Evolutionary conservation across 2,888 invertebrate species (phyloP).

Genomic region (Alloscopus bannaensis): DNA sequence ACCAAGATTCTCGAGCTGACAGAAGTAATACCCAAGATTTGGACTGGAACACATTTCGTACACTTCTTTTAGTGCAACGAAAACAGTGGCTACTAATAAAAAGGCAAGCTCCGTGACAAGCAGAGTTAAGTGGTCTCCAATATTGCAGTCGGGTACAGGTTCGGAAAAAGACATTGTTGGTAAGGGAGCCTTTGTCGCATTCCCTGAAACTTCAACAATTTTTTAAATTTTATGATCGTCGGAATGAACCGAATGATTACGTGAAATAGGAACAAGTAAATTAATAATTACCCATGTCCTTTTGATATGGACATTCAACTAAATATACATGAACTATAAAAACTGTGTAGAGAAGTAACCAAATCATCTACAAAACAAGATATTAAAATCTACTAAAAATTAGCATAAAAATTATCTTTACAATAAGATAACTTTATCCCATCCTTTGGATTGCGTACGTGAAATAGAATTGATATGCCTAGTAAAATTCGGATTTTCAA

Average conservation of each 20-base stretch:
- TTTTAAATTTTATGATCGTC: not conserved
- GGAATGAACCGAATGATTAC: not conserved
- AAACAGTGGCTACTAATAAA: constrained; percentile 9
- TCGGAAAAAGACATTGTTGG: too few relatives aligned
- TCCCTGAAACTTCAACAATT: not conserved
- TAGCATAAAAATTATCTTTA: not conserved
- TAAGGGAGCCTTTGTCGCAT: not conserved
- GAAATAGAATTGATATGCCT: constrained; percentile 61
- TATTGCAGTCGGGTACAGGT: too few relatives aligned
- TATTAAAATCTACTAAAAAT: not conserved
- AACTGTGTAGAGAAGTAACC: constrained; percentile 60
- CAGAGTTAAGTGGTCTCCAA: constrained; percentile 21
- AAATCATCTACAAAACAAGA: constrained; percentile 47
- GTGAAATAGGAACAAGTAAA: not conserved
- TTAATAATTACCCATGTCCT: not conserved
- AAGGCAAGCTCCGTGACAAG: constrained; percentile 9
- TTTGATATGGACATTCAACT: constrained; percentile 56
- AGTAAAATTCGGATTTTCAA: constrained; percentile 57
- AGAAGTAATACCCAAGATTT: constrained; percentile 25
- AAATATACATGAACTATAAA: constrained; percentile 62
- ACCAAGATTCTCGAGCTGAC: constrained; percentile 53
- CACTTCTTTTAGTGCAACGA: constrained; percentile 47
- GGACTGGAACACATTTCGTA: constrained; percentile 49
- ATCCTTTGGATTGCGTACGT: constrained; percentile 31
- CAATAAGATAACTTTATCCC: not conserved